These are phyloP conservation scores for Scyliorhinus canicula DNA, from an alignment of 2,797 vertebrate species.

Conservation along the genomic window DNA sequence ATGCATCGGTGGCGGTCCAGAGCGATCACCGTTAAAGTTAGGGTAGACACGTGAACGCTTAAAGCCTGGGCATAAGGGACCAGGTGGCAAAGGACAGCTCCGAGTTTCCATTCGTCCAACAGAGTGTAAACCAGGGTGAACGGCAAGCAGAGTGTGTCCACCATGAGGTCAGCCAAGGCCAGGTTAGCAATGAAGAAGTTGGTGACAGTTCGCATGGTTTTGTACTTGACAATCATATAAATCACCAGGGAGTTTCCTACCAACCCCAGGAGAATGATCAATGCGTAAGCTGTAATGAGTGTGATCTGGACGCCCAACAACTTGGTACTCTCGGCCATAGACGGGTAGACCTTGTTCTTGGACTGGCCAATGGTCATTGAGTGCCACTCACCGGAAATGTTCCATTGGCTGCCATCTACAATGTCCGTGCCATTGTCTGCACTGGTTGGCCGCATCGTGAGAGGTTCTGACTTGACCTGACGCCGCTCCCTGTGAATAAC, in stretches of 20 bases:
- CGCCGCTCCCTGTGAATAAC: slow-evolving; percentile 42
- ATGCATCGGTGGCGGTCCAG: slow-evolving; percentile 84
- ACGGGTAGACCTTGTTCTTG: slow-evolving; percentile 56
- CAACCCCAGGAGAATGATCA: slow-evolving; percentile 81
- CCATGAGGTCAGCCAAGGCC: slow-evolving; percentile 82
- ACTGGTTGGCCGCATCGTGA: slow-evolving; percentile 66
- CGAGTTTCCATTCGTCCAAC: slow-evolving; percentile 86
- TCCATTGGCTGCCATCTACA: slow-evolving; percentile 44
- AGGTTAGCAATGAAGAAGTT: slow-evolving; percentile 91
- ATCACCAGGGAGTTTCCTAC: slow-evolving; percentile 79
- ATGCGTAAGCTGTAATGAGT: slow-evolving; percentile 75
- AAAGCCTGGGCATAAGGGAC: slow-evolving; percentile 83
- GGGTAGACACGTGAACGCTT: slow-evolving; percentile 81
- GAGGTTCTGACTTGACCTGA: slow-evolving; percentile 39
- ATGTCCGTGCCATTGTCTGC: slow-evolving; percentile 64
- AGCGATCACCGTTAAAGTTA: slow-evolving; percentile 82
- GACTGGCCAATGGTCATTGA: slow-evolving; percentile 50
- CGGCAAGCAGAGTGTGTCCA: slow-evolving; percentile 80
- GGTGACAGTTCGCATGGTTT: slow-evolving; percentile 84
- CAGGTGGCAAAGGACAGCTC: slow-evolving; percentile 77
- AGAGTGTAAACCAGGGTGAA: slow-evolving; percentile 84
- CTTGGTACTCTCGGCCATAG: slow-evolving; percentile 78
- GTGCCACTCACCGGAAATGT: slow-evolving; percentile 46
- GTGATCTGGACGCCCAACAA: slow-evolving; percentile 73
- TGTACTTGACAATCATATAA: slow-evolving; percentile 80